These are phyloP conservation scores for Psettodes erumei DNA, from an alignment of 2,113 vertebrate genomes.

Conservation along the genomic window DNA sequence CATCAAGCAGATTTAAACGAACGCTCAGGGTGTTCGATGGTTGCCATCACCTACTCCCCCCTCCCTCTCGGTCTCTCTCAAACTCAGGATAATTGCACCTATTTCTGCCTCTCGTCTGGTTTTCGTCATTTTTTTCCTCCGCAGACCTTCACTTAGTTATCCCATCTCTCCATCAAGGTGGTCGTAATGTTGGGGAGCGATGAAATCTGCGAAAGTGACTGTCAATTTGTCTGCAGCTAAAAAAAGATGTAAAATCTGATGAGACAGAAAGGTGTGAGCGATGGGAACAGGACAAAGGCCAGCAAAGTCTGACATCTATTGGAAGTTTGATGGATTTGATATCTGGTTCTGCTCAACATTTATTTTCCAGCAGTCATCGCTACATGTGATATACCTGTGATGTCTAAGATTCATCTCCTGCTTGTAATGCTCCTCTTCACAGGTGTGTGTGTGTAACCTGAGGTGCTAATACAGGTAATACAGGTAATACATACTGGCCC, in stretches of 20 bases:
- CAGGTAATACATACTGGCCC: too few relatives aligned
- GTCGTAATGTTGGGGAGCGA: slow-evolving; percentile 64
- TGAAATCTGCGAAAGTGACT: slow-evolving; percentile 53
- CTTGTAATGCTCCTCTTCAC: not conserved
- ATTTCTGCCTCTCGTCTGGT: slow-evolving; percentile 60
- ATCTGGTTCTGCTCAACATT: slow-evolving; percentile 7
- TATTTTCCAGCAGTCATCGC: not conserved
- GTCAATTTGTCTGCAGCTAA: slow-evolving; percentile 46
- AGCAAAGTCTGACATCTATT: slow-evolving; percentile 25
- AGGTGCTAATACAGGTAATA: not conserved
- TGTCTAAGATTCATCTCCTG: not conserved
- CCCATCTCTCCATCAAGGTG: slow-evolving; percentile 58
- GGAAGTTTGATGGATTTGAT: slow-evolving; percentile 40
- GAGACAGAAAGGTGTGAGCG: slow-evolving; percentile 35
- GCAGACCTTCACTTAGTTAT: slow-evolving; percentile 60
- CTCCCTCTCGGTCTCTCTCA: slow-evolving; percentile 57
- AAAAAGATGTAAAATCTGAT: slow-evolving; percentile 29
- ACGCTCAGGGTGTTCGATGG: slow-evolving; percentile 56
- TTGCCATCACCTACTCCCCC: slow-evolving; percentile 52
- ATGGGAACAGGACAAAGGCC: too few relatives aligned
- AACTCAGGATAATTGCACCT: slow-evolving; percentile 72
- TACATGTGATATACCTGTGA: not conserved
- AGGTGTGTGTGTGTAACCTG: slow-evolving; percentile 8
- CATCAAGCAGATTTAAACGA: slow-evolving; percentile 84
- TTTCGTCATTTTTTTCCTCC: slow-evolving; percentile 49